Evolutionary conservation across 2,888 invertebrate genomes (phyloP).

Genomic region (Ischnus inquisitorius): DNA sequence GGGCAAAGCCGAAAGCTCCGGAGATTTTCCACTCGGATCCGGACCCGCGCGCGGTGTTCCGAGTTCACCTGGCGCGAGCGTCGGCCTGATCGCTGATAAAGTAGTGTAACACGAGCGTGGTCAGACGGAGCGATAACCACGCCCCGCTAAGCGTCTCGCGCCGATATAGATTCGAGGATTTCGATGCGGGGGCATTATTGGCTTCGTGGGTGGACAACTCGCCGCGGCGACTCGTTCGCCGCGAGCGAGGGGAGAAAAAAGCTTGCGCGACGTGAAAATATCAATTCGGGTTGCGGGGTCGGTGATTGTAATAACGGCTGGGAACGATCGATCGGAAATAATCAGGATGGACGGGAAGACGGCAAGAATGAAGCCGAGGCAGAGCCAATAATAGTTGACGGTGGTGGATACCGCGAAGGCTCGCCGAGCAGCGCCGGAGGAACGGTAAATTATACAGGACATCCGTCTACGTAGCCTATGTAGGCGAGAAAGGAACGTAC

Average conservation of each 20-base stretch:
- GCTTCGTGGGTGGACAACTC: neutral
- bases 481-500: conserved; percentile 24
- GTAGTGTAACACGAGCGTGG: no score
- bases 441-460: conserved; percentile 59
- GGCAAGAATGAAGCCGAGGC: conserved; percentile 11
- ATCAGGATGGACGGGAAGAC: conserved; percentile 3
- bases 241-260: neutral
- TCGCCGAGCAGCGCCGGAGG: conserved; percentile 10
- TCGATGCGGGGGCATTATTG: neutral
- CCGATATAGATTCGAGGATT: neutral
- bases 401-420: neutral
- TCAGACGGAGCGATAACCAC: neutral
- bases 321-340: conserved; percentile 23
- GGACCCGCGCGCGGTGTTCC: no score
- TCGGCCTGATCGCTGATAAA: no score
- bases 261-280: neutral
- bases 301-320: neutral
- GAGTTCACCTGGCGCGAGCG: no score
- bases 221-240: neutral
- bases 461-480: conserved; percentile 16
- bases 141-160: neutral
- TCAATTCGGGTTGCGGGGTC: neutral
- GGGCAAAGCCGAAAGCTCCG: no score
- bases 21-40: no score
- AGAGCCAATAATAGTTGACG: conserved; percentile 18